These are phyloP conservation scores for Aleiodes sp. DNA, from an alignment of 1,140 invertebrate genomes.

Conservation along the genomic window DNA sequence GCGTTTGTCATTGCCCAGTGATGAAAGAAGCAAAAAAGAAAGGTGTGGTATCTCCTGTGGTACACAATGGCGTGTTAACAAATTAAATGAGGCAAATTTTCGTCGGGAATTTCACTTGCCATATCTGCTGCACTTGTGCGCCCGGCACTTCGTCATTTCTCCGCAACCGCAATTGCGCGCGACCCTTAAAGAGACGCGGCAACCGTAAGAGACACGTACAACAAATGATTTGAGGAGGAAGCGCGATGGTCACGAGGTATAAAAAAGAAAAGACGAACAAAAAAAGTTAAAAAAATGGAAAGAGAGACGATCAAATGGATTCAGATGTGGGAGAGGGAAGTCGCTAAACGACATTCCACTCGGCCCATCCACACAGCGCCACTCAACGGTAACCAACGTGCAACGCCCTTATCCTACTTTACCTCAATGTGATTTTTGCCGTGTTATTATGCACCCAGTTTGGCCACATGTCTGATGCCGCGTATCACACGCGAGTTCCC, in stretches of 20 bases:
- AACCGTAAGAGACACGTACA: conserved; percentile 38
- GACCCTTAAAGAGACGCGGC: conserved; percentile 33
- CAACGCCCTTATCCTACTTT: conserved; percentile 51
- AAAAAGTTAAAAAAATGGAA: conserved; percentile 9
- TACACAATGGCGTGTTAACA: conserved; percentile 20
- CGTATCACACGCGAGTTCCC: not conserved
- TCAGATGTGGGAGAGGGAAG: conserved; percentile 53
- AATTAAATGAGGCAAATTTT: conserved; percentile 29
- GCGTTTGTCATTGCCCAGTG: not conserved
- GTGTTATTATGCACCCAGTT: not conserved
- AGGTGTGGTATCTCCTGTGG: not conserved
- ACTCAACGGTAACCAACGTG: conserved; percentile 64
- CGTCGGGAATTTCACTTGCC: conserved; percentile 16
- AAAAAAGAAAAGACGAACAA: conserved; percentile 24
- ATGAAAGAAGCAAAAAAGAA: too few relatives aligned
- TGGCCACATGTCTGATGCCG: not conserved
- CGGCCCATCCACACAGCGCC: conserved; percentile 56
- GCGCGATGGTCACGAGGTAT: not conserved
- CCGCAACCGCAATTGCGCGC: conserved; percentile 41
- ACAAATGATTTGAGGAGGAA: conserved; percentile 7
- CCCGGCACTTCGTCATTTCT: not conserved
- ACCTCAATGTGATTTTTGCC: conserved; percentile 32
- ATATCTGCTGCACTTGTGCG: not conserved
- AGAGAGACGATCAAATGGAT: conserved; percentile 27
- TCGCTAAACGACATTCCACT: conserved; percentile 64